phyloP scores from a whole-genome alignment of 2,797 vertebrate species.

The Pristis pectinata region DNA sequence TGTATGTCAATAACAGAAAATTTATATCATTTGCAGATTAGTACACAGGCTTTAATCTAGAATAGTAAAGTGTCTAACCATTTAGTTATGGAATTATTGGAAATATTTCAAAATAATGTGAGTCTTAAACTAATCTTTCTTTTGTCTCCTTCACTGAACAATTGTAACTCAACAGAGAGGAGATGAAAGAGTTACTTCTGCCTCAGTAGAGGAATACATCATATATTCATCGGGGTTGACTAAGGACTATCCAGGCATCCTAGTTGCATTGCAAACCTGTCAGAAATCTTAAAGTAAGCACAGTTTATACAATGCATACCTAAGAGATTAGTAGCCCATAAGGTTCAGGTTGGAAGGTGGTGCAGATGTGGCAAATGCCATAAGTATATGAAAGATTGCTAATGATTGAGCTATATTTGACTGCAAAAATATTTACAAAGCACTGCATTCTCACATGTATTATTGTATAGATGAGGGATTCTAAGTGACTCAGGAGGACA shows the following conservation, averaged over 20 bases:
- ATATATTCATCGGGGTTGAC: background rate
- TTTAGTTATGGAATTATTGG: background rate
- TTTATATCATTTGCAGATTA: background rate
- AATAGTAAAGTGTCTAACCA: background rate
- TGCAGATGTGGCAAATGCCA: background rate
- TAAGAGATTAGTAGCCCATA: background rate
- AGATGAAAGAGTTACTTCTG: background rate
- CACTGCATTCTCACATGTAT: background rate
- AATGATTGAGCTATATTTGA: background rate
- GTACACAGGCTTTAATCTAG: background rate
- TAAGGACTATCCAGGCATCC: background rate
- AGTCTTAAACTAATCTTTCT: background rate
- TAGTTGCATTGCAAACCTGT: background rate
- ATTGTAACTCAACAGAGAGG: constrained; percentile 1
- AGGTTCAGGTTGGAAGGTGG: background rate
- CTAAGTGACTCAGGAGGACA: background rate
- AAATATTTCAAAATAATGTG: background rate
- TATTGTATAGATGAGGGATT: background rate
- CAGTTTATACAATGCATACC: background rate
- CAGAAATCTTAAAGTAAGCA: constrained; percentile 26
- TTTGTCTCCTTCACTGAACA: background rate
- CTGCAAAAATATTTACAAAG: background rate
- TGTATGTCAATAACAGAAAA: background rate
- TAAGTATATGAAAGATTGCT: background rate
- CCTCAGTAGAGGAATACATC: background rate